These are phyloP conservation scores for Abrostola triplasia DNA, from an alignment of 2,888 invertebrate genomes.

Conservation along the genomic window DNA sequence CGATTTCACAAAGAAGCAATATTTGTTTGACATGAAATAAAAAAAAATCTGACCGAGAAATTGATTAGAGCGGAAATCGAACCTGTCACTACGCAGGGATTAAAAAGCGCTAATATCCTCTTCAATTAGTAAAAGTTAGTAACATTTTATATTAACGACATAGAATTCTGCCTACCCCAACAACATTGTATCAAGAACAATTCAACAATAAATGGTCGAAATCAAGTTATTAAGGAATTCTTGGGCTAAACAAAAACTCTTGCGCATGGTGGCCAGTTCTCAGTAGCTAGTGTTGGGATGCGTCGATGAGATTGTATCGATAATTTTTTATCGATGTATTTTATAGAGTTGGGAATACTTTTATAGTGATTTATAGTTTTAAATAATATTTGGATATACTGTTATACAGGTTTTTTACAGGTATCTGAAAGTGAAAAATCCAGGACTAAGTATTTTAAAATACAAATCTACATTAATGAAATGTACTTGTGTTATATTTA, in stretches of 20 bases:
- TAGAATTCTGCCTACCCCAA: slow-evolving; percentile 24
- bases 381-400: too few species aligned
- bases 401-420: too few species aligned
- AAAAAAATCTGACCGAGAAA: too few species aligned
- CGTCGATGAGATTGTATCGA: slow-evolving; percentile 59
- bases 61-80: not conserved
- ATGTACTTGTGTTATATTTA: too few species aligned
- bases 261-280: slow-evolving; percentile 76
- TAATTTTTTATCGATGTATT: slow-evolving; percentile 28
- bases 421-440: too few species aligned
- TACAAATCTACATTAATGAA: too few species aligned
- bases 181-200: slow-evolving; percentile 46
- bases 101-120: too few species aligned
- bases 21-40: too few species aligned
- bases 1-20: too few species aligned
- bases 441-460: too few species aligned
- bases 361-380: not conserved
- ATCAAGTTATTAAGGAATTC: slow-evolving; percentile 85
- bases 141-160: slow-evolving; percentile 17
- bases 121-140: not conserved
- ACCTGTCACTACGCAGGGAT: not conserved
- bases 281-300: slow-evolving; percentile 60
- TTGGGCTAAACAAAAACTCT: slow-evolving; percentile 67
- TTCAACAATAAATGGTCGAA: slow-evolving; percentile 62
- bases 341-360: slow-evolving; percentile 6